These are phyloP conservation scores for Anomalospiza imberbis DNA, from an alignment of 2,797 vertebrate species.

Conservation along the genomic window DNA sequence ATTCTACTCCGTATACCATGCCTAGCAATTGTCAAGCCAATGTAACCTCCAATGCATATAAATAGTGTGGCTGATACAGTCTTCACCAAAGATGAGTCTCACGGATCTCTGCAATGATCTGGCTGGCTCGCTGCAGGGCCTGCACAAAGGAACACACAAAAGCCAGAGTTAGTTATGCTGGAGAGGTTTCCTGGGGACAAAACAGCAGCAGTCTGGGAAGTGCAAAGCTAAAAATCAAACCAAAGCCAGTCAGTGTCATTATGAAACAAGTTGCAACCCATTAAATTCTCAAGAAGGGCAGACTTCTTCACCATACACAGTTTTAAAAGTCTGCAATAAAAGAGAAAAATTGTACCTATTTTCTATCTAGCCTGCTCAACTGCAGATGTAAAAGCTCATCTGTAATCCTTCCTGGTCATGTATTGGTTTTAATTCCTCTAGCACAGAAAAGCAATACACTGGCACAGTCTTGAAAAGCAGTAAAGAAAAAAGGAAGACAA, in stretches of 20 bases:
- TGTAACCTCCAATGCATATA: constrained; percentile 43
- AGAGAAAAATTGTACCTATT: neutral
- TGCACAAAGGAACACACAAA: constrained; percentile 50
- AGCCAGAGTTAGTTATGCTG: neutral
- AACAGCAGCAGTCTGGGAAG: neutral
- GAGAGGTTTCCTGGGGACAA: neutral
- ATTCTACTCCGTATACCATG: constrained; percentile 78
- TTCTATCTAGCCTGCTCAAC: neutral
- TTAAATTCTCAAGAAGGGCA: neutral
- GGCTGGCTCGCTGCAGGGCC: constrained; percentile 96
- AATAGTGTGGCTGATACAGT: neutral
- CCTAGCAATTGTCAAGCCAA: constrained; percentile 74
- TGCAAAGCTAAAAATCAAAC: neutral
- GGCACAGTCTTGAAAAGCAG: neutral
- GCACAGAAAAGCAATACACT: neutral
- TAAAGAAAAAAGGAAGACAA: neutral
- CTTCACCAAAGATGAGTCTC: constrained; percentile 98
- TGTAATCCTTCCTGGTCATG: neutral
- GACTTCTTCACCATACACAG: neutral
- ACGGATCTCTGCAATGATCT: constrained; percentile 96
- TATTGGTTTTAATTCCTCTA: neutral
- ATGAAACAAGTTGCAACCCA: neutral
- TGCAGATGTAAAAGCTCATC: neutral
- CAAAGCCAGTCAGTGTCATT: neutral
- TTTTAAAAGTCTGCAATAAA: neutral